These are phyloP conservation scores for Neodon shergylaensis DNA, from an alignment of 2,113 vertebrate species.

Conservation along the genomic window DNA sequence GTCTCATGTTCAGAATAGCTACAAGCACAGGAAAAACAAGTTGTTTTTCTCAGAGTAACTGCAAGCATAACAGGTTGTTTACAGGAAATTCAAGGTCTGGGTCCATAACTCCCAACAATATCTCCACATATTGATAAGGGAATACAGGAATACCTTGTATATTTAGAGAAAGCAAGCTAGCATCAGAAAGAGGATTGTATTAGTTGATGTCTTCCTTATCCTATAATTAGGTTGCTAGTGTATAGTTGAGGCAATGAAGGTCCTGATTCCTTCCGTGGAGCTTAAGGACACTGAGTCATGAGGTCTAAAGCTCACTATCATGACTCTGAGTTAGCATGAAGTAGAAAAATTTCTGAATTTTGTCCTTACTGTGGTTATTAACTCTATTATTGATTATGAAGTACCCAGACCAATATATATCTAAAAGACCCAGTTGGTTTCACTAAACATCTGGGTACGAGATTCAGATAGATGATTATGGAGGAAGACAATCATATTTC, in stretches of 20 bases:
- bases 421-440: too few relatives aligned
- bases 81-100: too few relatives aligned
- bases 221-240: neutral
- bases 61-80: too few relatives aligned
- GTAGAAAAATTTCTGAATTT: neutral
- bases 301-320: fast-evolving
- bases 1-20: too few relatives aligned
- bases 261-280: neutral
- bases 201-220: neutral
- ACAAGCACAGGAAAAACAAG: too few relatives aligned
- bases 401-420: too few relatives aligned
- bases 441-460: too few relatives aligned
- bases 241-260: neutral
- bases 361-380: neutral
- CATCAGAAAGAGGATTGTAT: too few relatives aligned
- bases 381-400: neutral
- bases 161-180: neutral
- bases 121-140: neutral
- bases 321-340: neutral
- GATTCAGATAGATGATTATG: too few relatives aligned
- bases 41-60: too few relatives aligned
- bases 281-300: neutral
- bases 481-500: too few relatives aligned
- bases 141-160: neutral
- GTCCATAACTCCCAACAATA: too few relatives aligned